Evolutionary conservation across 2,797 vertebrate species (phyloP), one percentile per base, ranked within the genome.

Genomic region (Spea hammondii): DNA sequence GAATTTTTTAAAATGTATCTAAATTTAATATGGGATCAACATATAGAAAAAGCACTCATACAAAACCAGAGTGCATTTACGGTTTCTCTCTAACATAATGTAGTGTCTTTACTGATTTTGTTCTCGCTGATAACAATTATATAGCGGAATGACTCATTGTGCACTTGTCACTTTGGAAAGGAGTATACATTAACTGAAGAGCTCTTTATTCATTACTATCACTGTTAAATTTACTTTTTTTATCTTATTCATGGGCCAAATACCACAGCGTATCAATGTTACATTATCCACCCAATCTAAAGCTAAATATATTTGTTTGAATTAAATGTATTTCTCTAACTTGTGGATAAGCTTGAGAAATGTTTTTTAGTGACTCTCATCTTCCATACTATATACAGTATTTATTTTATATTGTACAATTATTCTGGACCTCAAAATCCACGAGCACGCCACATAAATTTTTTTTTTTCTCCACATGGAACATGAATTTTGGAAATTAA

Each of bases 121-220:
- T 59, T 64, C 68, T 12, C 60, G 1, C 45, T 77, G 59, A 65
- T 51, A 70, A 70, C 32, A 45, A 72, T 78, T 72, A 78, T 49
- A 9, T 1, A 32, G 50, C n/a, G 45, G 65, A 72, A 78, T 72
- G 44, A 64, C 46, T 78, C 62, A 78, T 78, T 78, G 50, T 78
- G 5, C 77, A 66, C 10, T 57, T 72, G 77, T 78, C 69, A 59
- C 70, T 8, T 49, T 62, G 4, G 48, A n/a, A 55, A 32, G 44
- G 10, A 13, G 14, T 53, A 57, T 11, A 9, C 53, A 46, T 44
- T 46, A 17, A 72, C 70, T 54, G 14, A 55, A 55, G 54, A 57
- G 70, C 70, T 55, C 10, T 65, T 78, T 65, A 66, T 78, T 57
- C 72, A 72, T 67, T 62, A 66, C 60, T 65, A 8, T 46, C 70